phyloP scores from a whole-genome alignment of 1,140 invertebrate species.

The Drosophila mojavensis region DNA sequence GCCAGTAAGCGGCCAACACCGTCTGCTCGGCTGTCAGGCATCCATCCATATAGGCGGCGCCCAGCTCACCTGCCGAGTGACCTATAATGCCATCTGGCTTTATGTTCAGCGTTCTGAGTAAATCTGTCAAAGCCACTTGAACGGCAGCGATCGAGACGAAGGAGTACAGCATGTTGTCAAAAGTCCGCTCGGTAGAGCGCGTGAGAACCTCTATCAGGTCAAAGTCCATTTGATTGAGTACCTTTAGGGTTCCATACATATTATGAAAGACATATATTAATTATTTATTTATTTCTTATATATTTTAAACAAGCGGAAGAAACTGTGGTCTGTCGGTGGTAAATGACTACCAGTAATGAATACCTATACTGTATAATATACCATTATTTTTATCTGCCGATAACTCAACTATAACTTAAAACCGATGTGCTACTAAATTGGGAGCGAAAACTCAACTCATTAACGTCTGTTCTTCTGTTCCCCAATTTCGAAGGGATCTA shows the following conservation, averaged over 20 bases:
- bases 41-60: constrained; percentile 98
- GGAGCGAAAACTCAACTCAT: too few relatives aligned
- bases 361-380: too few relatives aligned
- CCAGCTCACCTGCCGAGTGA: constrained; percentile 96
- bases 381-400: too few relatives aligned
- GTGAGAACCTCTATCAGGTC: constrained; percentile 93
- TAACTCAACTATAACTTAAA: too few relatives aligned
- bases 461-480: too few relatives aligned
- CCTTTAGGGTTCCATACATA: constrained; percentile 19
- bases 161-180: constrained; percentile 93
- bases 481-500: too few relatives aligned
- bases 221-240: constrained; percentile 86
- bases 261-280: background rate
- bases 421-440: too few relatives aligned
- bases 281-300: too few relatives aligned
- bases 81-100: constrained; percentile 96
- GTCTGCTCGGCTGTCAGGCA: constrained; percentile 96
- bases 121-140: constrained; percentile 96
- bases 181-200: constrained; percentile 89
- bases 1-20: constrained; percentile 95
- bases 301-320: too few relatives aligned
- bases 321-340: too few relatives aligned
- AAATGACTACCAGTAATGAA: too few relatives aligned
- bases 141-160: constrained; percentile 97
- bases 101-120: constrained; percentile 91